phyloP scores from a whole-genome alignment of 2,797 vertebrate species.

The Paratrypauchen microcephalus region DNA sequence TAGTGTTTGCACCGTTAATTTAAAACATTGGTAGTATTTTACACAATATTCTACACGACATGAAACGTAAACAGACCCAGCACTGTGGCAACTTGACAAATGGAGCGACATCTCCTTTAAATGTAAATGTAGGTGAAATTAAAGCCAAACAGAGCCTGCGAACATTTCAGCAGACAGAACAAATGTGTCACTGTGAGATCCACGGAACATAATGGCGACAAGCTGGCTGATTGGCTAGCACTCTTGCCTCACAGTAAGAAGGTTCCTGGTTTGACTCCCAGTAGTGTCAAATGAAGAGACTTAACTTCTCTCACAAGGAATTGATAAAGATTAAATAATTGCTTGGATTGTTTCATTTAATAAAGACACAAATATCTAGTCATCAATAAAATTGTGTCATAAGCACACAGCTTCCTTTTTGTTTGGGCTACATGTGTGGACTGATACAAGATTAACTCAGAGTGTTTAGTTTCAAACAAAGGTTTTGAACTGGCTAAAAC shows the following conservation, averaged over 20 bases:
- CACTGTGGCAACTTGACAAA: slow-evolving; percentile 1
- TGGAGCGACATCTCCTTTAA: neutral
- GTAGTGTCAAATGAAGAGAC: too few species aligned
- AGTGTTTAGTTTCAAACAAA: slow-evolving; percentile 28
- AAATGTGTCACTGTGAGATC: neutral
- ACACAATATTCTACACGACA: slow-evolving; percentile 3
- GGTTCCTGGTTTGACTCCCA: too few species aligned
- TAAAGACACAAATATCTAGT: neutral
- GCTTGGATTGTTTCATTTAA: neutral
- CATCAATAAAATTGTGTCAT: neutral
- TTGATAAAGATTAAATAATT: too few species aligned
- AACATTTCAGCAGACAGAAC: neutral
- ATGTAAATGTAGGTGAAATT: slow-evolving; percentile 1
- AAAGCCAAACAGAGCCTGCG: slow-evolving; percentile 4
- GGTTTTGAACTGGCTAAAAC: slow-evolving; percentile 25
- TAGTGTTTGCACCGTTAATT: neutral
- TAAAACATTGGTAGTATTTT: neutral
- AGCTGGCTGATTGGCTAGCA: too few species aligned
- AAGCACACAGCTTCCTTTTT: neutral
- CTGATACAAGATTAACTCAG: slow-evolving; percentile 2
- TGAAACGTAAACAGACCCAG: neutral
- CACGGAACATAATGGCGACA: neutral
- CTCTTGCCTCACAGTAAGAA: too few species aligned
- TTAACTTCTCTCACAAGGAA: too few species aligned
- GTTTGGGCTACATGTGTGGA: neutral